Evolutionary conservation across 2,888 invertebrate genomes (phyloP).

Genomic region (Plagodis pulveraria): DNA sequence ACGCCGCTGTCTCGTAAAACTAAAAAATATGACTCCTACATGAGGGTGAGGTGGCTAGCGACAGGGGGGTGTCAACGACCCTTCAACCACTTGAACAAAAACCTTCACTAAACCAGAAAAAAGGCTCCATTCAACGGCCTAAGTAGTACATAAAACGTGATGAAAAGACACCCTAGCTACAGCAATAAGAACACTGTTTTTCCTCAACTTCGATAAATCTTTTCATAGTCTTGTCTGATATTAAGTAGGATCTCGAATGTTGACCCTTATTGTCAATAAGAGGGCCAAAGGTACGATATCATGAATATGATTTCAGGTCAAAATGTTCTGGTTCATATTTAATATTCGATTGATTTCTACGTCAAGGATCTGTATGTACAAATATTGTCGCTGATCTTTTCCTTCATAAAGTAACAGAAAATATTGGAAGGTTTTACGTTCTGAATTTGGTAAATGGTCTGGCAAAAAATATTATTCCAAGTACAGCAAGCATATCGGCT

Average conservation of each 20-base stretch:
- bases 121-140: slow-evolving; percentile 58
- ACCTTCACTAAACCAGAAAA: slow-evolving; percentile 59
- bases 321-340: slow-evolving; percentile 21
- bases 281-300: slow-evolving; percentile 23
- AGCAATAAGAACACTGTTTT: slow-evolving; percentile 52
- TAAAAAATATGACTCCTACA: slow-evolving; percentile 17
- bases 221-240: slow-evolving; percentile 34
- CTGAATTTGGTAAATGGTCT: background rate
- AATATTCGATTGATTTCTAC: slow-evolving; percentile 18
- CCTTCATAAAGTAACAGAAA: background rate
- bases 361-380: slow-evolving; percentile 1
- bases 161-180: slow-evolving; percentile 56
- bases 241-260: slow-evolving; percentile 32
- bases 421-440: background rate
- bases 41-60: slow-evolving; percentile 16
- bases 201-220: slow-evolving; percentile 44
- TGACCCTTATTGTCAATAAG: slow-evolving; percentile 32
- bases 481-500: no score
- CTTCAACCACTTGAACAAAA: slow-evolving; percentile 49
- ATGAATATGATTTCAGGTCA: slow-evolving; percentile 23
- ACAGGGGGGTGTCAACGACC: slow-evolving; percentile 36
- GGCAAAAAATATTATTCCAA: background rate
- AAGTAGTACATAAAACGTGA: slow-evolving; percentile 61
- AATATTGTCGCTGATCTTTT: slow-evolving; percentile 4
- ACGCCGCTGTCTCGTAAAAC: slow-evolving; percentile 20